Evolutionary conservation across 2,797 vertebrate species (phyloP).

Genomic region (Alcedo quadribrachys): DNA sequence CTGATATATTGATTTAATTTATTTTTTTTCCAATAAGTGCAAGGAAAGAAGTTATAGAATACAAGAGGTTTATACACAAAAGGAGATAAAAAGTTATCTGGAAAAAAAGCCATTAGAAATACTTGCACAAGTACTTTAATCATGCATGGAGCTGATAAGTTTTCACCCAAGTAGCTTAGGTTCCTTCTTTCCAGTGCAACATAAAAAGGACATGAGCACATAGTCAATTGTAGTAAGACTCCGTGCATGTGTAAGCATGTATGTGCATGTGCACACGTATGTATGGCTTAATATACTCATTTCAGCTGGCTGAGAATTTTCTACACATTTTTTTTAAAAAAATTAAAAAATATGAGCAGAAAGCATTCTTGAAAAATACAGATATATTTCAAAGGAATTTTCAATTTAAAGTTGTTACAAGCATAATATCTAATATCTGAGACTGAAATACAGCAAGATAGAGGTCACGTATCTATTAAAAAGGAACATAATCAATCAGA

Average conservation of each 20-base stretch:
- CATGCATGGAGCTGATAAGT: neutral
- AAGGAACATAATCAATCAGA: neutral
- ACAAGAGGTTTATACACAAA: neutral
- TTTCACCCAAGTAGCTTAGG: neutral
- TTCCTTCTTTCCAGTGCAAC: neutral
- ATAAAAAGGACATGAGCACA: neutral
- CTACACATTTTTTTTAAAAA: neutral
- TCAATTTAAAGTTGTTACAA: neutral
- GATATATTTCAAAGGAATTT: neutral
- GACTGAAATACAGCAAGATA: neutral
- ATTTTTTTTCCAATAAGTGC: neutral
- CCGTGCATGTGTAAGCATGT: accelerated
- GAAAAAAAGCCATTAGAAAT: neutral
- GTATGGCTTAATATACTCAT: neutral
- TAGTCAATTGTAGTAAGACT: neutral
- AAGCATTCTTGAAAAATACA: neutral
- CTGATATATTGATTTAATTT: neutral
- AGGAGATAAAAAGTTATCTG: neutral
- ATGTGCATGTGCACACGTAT: accelerated
- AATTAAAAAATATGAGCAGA: neutral
- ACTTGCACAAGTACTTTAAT: neutral
- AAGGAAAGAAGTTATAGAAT: neutral
- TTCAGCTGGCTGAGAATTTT: neutral
- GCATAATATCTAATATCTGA: neutral
- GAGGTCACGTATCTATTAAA: accelerated